phyloP scores from a whole-genome alignment of 1,140 invertebrate genomes.

The Eumaeus atala region DNA sequence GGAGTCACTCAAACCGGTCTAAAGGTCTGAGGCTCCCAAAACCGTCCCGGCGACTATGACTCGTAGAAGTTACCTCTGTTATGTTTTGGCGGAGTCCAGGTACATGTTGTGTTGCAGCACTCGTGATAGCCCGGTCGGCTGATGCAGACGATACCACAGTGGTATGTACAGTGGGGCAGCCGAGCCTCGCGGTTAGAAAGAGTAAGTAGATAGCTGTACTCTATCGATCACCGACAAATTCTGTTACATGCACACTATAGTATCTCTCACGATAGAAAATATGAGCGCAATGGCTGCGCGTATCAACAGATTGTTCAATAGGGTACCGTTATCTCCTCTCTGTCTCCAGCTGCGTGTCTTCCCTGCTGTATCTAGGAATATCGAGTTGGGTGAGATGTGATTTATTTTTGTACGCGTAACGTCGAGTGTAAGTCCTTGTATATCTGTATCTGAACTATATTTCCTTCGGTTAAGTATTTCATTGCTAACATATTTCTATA shows the following conservation, averaged over 20 bases:
- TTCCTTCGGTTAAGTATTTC: constrained; percentile 16
- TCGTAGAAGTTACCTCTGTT: constrained; percentile 62
- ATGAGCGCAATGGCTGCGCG: no score
- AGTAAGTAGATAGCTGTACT: no score
- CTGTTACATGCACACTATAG: no score
- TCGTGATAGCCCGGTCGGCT: constrained; percentile 13
- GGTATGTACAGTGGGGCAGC: background rate
- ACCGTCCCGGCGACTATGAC: constrained; percentile 17
- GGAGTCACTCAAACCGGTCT: constrained; percentile 49
- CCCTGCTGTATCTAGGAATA: no score
- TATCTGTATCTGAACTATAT: constrained; percentile 50
- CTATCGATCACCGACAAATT: no score
- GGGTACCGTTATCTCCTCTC: no score
- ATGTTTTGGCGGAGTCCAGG: constrained; percentile 48
- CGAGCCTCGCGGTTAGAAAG: background rate
- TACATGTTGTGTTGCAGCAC: constrained; percentile 5
- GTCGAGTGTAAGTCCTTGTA: constrained; percentile 56
- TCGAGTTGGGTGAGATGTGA: constrained; percentile 43
- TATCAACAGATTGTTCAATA: no score
- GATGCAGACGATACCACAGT: background rate
- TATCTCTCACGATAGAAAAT: no score
- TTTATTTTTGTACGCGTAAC: constrained; percentile 61
- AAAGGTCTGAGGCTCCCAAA: constrained; percentile 33
- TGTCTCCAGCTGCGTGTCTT: no score
- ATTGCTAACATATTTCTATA: constrained; percentile 11